Evolutionary conservation across 2,113 vertebrate genomes (phyloP).

Genomic region (Apodemus speciosus): DNA sequence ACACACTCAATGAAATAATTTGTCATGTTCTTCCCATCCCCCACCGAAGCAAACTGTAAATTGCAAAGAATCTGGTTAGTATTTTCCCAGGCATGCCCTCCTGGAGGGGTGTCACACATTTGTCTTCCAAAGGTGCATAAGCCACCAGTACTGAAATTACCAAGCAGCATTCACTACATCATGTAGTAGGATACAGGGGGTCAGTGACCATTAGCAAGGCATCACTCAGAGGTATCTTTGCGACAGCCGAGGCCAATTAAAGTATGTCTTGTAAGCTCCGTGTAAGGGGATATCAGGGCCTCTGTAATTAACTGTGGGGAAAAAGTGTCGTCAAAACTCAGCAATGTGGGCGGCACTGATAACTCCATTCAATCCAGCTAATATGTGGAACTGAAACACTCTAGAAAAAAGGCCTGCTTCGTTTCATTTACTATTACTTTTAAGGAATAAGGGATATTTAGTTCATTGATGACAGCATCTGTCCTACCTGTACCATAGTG

Average conservation of each 20-base stretch:
- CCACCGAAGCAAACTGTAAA: not conserved
- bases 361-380: conserved; percentile 46
- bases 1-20: not conserved
- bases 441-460: not conserved
- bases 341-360: conserved; percentile 48
- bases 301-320: conserved; percentile 62
- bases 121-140: not conserved
- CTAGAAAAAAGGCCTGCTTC: not conserved
- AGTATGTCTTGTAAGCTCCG: conserved; percentile 54
- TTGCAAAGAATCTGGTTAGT: not conserved
- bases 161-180: not conserved
- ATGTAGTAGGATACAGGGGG: not conserved
- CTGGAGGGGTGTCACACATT: not conserved
- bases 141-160: not conserved
- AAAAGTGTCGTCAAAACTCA: conserved; percentile 47
- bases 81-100: not conserved
- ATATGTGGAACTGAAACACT: not conserved
- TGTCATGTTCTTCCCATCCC: not conserved
- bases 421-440: not conserved
- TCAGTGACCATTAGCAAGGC: conserved; percentile 46
- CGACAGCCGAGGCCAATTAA: conserved; percentile 67
- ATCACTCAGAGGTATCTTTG: conserved; percentile 65
- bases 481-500: not conserved
- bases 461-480: not conserved
- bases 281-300: conserved; percentile 55